A percentile compares a stretch with the other conserved stretches of the same genome.
phyloP scores from a whole-genome alignment of 2,113 vertebrate genomes.

The Onychorhynchus coronatus region DNA sequence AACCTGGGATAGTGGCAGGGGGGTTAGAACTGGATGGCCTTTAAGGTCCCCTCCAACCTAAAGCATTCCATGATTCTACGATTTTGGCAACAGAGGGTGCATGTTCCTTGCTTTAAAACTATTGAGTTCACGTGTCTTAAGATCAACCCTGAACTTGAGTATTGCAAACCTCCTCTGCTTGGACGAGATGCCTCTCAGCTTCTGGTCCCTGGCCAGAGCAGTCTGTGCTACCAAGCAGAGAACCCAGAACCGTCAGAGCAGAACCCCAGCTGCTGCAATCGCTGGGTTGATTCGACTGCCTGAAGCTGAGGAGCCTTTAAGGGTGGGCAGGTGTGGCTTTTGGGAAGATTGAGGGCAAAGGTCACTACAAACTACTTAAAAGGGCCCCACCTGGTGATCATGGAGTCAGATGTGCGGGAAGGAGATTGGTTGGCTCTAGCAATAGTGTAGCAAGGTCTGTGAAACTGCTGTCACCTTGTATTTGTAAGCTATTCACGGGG shows the following conservation, averaged over 20 bases:
- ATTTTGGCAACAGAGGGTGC: not conserved
- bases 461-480: not conserved
- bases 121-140: not conserved
- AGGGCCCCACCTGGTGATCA: not conserved
- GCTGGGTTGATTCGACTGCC: not conserved
- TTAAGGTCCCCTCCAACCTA: not conserved
- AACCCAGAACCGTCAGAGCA: not conserved
- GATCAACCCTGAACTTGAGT: not conserved
- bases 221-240: not conserved
- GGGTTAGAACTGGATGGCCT: not conserved
- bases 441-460: not conserved
- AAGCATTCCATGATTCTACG: too few species aligned
- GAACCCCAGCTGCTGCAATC: not conserved
- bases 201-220: not conserved
- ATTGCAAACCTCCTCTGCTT: not conserved
- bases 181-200: not conserved
- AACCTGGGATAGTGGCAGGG: fast-evolving
- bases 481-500: not conserved
- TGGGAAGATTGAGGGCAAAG: not conserved
- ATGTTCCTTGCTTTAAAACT: not conserved
- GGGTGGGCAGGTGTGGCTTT: not conserved
- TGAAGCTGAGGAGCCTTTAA: not conserved
- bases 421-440: not conserved
- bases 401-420: fast-evolving
- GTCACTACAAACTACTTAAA: not conserved